Evolutionary conservation across 2,113 vertebrate species (phyloP).

Genomic region (Pardalotus punctatus): DNA sequence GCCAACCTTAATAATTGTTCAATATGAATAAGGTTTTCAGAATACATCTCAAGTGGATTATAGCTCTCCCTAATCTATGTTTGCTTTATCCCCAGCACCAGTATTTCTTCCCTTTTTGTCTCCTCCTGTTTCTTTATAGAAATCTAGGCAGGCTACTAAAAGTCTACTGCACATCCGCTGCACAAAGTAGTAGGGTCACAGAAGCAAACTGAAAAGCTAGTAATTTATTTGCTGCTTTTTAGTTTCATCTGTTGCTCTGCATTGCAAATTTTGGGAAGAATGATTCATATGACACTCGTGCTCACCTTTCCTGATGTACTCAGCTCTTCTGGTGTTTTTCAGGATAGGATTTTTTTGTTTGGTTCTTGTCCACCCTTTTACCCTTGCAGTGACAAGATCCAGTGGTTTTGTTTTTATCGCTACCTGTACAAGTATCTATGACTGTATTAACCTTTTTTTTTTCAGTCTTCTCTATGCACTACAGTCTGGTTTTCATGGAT

Average conservation of each 20-base stretch:
- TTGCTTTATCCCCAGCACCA: background rate
- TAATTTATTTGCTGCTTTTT: background rate
- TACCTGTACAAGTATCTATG: background rate
- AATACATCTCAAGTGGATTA: background rate
- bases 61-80: background rate
- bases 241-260: background rate
- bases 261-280: background rate
- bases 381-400: background rate
- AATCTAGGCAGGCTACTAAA: background rate
- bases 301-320: background rate
- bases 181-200: rapidly evolving
- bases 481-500: background rate
- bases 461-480: background rate
- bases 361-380: background rate
- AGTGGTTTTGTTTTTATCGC: background rate
- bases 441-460: background rate
- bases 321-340: background rate
- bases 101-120: background rate
- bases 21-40: background rate
- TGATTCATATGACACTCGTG: background rate
- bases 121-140: background rate
- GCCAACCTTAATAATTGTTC: background rate
- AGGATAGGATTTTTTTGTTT: background rate
- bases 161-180: background rate
- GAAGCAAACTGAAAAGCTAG: background rate